Evolutionary conservation across 2,888 invertebrate species (phyloP).

Genomic region (Agrilus mali): DNA sequence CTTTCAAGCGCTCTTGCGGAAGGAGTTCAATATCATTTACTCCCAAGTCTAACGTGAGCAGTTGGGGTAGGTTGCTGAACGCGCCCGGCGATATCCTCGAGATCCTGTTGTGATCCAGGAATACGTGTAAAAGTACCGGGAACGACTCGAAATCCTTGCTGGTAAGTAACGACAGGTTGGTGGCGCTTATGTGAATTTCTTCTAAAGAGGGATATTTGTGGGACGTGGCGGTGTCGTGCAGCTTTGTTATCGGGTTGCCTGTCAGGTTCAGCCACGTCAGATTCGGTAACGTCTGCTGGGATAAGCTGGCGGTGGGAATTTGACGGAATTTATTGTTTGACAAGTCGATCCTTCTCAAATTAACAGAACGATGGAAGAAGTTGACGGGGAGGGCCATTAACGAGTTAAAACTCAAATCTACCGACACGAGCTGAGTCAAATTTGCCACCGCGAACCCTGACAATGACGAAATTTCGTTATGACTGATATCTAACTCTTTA

Average conservation of each 20-base stretch:
- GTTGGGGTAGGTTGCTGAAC: constrained; percentile 61
- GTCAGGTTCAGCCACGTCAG: constrained; percentile 70
- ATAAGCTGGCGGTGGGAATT: constrained; percentile 64
- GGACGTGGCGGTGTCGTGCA: constrained; percentile 57
- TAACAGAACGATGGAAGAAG: constrained; percentile 62
- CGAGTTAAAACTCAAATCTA: constrained; percentile 66
- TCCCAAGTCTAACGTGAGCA: constrained; percentile 69
- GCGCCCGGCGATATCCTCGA: constrained; percentile 74
- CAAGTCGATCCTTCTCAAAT: constrained; percentile 61
- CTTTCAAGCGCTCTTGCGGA: constrained; percentile 73
- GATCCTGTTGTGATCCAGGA: constrained; percentile 60
- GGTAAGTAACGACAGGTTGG: constrained; percentile 71
- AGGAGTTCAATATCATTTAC: constrained; percentile 71
- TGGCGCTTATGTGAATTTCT: constrained; percentile 65
- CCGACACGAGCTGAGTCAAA: constrained; percentile 56
- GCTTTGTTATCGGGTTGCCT: constrained; percentile 63
- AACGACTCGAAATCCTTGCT: constrained; percentile 78
- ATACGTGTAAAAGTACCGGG: constrained; percentile 62
- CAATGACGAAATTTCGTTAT: constrained; percentile 61
- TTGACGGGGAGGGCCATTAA: constrained; percentile 67
- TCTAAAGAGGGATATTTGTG: constrained; percentile 67
- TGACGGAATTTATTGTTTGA: constrained; percentile 68
- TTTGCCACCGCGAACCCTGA: constrained; percentile 67
- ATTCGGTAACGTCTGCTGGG: constrained; percentile 59
- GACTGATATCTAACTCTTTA: constrained; percentile 57